Conservation (phyloP, 2,888 invertebrate species). For the Eumerus sabulonum region DNA sequence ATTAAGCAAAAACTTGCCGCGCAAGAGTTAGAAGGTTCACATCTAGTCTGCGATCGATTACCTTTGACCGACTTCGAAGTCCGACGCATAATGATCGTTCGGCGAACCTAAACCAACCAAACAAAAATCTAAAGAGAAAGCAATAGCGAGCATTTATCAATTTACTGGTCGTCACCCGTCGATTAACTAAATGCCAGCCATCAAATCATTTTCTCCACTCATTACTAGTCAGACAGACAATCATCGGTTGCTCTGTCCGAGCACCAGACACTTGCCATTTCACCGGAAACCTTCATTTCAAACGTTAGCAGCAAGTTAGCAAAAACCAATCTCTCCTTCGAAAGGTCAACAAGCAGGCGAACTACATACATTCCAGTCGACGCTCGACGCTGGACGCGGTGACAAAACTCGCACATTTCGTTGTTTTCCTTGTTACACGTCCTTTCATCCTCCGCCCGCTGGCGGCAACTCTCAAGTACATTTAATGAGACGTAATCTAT, state of each 20-base stretch:
- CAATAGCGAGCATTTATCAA: too few relatives aligned
- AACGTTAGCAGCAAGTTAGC: background rate
- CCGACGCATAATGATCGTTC: too few relatives aligned
- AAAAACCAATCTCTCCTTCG: constrained; percentile 5
- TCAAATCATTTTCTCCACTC: background rate
- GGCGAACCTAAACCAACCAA: too few relatives aligned
- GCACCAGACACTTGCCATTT: background rate
- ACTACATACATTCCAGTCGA: background rate
- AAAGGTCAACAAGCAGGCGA: background rate
- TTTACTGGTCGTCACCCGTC: too few relatives aligned
- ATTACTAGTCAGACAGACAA: background rate
- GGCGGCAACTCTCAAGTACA: background rate
- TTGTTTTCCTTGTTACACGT: background rate
- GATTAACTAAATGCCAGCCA: background rate
- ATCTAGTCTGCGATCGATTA: too few relatives aligned
- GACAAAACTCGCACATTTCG: constrained; percentile 7
- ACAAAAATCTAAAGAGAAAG: too few relatives aligned
- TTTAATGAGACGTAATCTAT: constrained; percentile 13
- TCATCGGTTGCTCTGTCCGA: background rate
- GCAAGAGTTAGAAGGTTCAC: too few relatives aligned
- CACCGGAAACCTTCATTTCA: constrained; percentile 1
- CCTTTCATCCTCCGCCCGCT: background rate
- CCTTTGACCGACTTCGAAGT: too few relatives aligned
- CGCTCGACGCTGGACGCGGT: background rate
- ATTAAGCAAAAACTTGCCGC: too few relatives aligned